Percentiles rank a stretch among this genome's conserved stretches.
Evolutionary conservation across 2,797 vertebrate species (phyloP).

Genomic region (Linurgus olivaceus): DNA sequence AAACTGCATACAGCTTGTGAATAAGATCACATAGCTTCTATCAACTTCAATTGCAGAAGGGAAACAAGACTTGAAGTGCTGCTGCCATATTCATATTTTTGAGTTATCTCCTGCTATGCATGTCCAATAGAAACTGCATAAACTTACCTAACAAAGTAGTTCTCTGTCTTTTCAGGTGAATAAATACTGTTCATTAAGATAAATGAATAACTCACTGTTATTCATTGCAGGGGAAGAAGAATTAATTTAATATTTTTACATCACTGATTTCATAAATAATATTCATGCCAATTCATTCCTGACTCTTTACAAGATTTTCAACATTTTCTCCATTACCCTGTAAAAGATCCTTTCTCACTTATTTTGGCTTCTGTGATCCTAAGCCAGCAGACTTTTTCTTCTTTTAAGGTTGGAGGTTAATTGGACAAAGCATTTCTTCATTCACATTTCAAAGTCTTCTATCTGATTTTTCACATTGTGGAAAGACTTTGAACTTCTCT

Average conservation of each 20-base stretch:
- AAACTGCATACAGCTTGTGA: background rate
- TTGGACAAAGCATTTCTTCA: slow-evolving; percentile 25
- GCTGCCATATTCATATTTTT: background rate
- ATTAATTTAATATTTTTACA: background rate
- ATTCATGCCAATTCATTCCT: background rate
- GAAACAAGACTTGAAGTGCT: background rate
- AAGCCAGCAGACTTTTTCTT: background rate
- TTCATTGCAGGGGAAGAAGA: background rate
- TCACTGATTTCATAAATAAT: background rate
- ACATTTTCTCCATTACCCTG: background rate
- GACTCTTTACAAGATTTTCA: background rate
- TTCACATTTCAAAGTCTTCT: slow-evolving; percentile 21
- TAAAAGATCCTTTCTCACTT: slow-evolving; percentile 6
- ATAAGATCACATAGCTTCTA: background rate
- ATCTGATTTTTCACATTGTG: background rate
- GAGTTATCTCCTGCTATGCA: background rate
- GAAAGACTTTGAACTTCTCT: slow-evolving; percentile 12
- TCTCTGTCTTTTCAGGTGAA: background rate
- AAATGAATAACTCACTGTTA: background rate
- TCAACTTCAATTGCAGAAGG: background rate
- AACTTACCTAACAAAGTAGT: background rate
- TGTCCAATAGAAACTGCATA: background rate
- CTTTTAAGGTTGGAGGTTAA: slow-evolving; percentile 18
- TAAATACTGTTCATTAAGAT: background rate
- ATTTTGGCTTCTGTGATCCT: slow-evolving; percentile 8